A percentile compares a stretch with the other conserved stretches of the same genome.
phyloP scores from a whole-genome alignment of 2,888 invertebrate genomes.

The Amaurobius ferox region DNA sequence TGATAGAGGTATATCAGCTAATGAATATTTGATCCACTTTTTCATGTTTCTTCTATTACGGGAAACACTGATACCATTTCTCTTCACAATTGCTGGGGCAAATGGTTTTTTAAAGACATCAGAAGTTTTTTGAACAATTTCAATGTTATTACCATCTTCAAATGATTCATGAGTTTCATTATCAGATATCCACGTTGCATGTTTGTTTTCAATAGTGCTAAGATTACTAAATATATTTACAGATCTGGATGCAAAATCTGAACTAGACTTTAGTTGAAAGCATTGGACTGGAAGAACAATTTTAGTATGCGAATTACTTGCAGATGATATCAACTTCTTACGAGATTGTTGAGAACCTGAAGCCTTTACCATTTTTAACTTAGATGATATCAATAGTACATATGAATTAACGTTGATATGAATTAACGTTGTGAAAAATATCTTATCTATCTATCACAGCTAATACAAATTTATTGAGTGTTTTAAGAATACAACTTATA shows the following conservation, averaged over 20 bases:
- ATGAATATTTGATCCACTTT: constrained; percentile 53
- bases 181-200: constrained; percentile 47
- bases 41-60: neutral
- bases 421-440: too few species aligned
- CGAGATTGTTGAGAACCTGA: neutral
- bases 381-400: too few species aligned
- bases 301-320: neutral
- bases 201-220: constrained; percentile 26
- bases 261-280: constrained; percentile 32
- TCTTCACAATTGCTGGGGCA: too few species aligned
- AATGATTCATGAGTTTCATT: constrained; percentile 30
- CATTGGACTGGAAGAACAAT: neutral
- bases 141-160: neutral
- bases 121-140: neutral
- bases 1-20: constrained; percentile 38
- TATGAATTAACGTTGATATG: too few species aligned
- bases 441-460: too few species aligned
- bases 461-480: too few species aligned
- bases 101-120: constrained; percentile 13
- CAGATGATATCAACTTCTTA: neutral
- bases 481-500: too few species aligned
- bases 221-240: constrained; percentile 32
- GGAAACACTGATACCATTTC: too few species aligned
- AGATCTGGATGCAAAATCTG: constrained; percentile 42
- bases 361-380: neutral